Evolutionary conservation across 1,140 invertebrate genomes (phyloP), one percentile per base, ranked within the genome.

Genomic region (Arctopsyche grandis): DNA sequence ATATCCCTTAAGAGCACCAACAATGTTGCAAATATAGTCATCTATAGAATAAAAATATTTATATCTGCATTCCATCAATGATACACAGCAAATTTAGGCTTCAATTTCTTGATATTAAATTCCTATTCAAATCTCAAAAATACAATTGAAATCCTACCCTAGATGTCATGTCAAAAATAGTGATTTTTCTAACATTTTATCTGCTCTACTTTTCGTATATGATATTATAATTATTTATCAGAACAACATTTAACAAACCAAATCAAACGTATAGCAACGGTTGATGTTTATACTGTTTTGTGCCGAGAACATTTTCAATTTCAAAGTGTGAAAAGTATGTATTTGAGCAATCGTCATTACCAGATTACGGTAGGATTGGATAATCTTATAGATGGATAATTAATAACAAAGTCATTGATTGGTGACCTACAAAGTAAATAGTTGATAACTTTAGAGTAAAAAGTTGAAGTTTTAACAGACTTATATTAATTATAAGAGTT

Each of bases 151-250:
- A 80, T 69, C 71, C 81, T 82, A 82, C 58, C 71, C 81, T 82
- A 82, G 56, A 73, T 82, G 78, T 82, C 81, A 82, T 82, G 81
- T 82, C 81, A 82, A 82, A 82, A 82, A 82, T 82, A 82, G 78
- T 82, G 69, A 78, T 82, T 80, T 79, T 38, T 80, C 69, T 80
- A 80, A 80, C 66, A 71, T 70, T 82, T 75, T 69, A 69, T 82
- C 78, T n/a, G n/a, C n/a, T n/a, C n/a, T n/a, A n/a, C n/a, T n/a
- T 79, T 63, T 77, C 71, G 52, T 79, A 69, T 77, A 77, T 70
- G 77, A 79, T 77, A 77, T 73, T 77, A 69, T 16, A 81, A 73
- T 69, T 77, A 74, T 71, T 56, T 63, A 48, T 71, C 46, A 38
- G 14, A 63, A 46, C 16, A 77, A 46, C 66, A 70, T 79, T 76